Evolutionary conservation across 2,113 vertebrate species (phyloP).

Genomic region (Oreochromis tanganicae): DNA sequence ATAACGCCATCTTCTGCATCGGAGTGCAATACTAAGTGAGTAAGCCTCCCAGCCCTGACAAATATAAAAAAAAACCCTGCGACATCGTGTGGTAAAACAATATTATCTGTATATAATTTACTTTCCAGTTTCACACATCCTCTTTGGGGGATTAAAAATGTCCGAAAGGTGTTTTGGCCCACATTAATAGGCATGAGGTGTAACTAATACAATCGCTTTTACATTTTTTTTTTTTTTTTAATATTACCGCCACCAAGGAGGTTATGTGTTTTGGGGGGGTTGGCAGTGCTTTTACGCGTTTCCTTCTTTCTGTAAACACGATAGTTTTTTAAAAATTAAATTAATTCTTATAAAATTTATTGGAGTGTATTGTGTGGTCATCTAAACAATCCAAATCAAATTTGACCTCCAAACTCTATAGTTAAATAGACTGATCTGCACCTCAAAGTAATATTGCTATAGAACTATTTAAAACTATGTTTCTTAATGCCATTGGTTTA

Average conservation of each 20-base stretch:
- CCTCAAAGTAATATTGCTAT: background rate
- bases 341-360: background rate
- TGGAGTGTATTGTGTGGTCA: accelerated
- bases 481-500: background rate
- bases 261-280: background rate
- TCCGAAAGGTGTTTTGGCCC: background rate
- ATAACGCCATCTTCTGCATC: background rate
- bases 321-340: accelerated
- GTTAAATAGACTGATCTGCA: background rate
- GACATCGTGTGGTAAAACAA: background rate
- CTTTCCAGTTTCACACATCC: background rate
- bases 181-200: background rate
- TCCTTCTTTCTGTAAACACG: background rate
- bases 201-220: background rate
- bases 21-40: background rate
- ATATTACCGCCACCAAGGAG: background rate
- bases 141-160: background rate
- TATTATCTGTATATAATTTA: background rate
- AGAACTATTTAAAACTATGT: background rate
- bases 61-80: background rate
- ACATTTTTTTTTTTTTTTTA: background rate
- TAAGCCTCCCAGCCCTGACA: background rate
- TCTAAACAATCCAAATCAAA: background rate
- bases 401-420: accelerated
- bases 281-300: accelerated